Conservation (phyloP, 2,113 vertebrate genomes). For the human (Homo sapiens) region DNA sequence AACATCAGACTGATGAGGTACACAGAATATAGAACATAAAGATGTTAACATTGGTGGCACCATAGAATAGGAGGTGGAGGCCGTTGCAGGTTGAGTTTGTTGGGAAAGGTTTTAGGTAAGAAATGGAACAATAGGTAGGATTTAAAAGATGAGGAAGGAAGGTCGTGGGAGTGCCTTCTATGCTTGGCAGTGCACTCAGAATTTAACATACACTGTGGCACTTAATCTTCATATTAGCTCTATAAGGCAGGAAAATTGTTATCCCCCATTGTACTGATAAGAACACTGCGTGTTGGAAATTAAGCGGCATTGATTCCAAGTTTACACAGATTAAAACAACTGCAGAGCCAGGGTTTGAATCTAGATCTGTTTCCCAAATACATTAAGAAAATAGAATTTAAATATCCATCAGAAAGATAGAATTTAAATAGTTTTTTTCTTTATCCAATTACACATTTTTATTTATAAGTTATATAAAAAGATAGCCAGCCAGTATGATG, state of each 20-base stretch:
- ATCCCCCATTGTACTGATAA: not conserved
- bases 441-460: not conserved
- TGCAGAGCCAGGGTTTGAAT: not conserved
- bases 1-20: not conserved
- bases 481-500: not conserved
- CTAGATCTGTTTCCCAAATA: not conserved
- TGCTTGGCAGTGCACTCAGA: not conserved
- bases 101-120: not conserved
- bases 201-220: not conserved
- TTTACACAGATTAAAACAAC: not conserved
- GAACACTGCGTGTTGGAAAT: slow-evolving; percentile 17
- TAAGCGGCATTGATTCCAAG: not conserved
- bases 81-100: not conserved
- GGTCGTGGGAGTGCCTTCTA: not conserved
- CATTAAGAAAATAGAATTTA: slow-evolving; percentile 24
- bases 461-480: not conserved
- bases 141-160: not conserved
- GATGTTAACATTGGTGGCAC: not conserved
- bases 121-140: not conserved
- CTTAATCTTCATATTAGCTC: not conserved
- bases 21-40: not conserved
- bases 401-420: not conserved
- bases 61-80: not conserved
- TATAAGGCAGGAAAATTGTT: not conserved
- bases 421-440: not conserved